phyloP scores from a whole-genome alignment of 1,140 invertebrate species.

The Episyrphus balteatus region DNA sequence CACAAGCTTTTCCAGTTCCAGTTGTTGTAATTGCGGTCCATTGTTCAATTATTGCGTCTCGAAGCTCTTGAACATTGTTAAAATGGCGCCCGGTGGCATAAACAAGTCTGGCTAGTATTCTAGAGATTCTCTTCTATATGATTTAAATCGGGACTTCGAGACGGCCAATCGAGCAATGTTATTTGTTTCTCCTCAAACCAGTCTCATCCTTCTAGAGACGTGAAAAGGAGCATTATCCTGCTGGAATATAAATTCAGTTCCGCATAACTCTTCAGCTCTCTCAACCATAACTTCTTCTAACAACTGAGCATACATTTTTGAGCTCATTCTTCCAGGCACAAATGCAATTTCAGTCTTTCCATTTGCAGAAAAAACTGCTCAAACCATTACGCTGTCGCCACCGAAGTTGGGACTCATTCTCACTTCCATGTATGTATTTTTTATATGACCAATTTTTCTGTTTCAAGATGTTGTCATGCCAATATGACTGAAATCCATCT shows the following conservation, averaged over 20 bases:
- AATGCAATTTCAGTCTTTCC: no score
- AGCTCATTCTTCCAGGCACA: background rate
- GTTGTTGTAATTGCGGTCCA: background rate
- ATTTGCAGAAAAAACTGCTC: background rate
- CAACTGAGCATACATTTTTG: background rate
- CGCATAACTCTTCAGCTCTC: background rate
- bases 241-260: background rate
- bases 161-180: slow-evolving; percentile 1
- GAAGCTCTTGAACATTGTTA: background rate
- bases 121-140: slow-evolving; percentile 6
- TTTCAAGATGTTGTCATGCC: background rate
- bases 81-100: background rate
- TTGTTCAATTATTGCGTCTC: background rate
- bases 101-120: background rate
- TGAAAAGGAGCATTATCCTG: slow-evolving; percentile 3
- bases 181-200: background rate
- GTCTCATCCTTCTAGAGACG: background rate
- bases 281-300: background rate
- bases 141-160: slow-evolving; percentile 5
- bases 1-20: no score
- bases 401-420: background rate
- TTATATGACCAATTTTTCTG: no score
- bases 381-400: background rate
- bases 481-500: background rate
- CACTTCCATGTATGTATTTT: no score